phyloP scores from a whole-genome alignment of 2,113 vertebrate species.

The Gorsachius goisagi region DNA sequence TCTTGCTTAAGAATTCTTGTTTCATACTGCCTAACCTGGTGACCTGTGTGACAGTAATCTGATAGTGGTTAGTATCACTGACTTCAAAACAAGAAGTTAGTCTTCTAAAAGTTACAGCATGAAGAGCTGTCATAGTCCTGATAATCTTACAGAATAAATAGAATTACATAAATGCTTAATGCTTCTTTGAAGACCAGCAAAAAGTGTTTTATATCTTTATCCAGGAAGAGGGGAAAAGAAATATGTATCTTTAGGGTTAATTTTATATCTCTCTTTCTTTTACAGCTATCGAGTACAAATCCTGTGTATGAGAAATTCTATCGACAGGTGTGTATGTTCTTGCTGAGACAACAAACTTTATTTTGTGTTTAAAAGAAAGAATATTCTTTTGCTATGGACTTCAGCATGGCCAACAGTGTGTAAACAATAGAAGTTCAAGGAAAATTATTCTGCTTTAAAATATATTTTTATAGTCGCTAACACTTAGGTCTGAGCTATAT shows the following conservation, averaged over 20 bases:
- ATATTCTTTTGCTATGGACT: not conserved
- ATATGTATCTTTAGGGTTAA: not conserved
- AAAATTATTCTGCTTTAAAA: not conserved
- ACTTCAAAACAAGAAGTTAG: not conserved
- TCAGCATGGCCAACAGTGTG: not conserved
- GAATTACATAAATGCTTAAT: not conserved
- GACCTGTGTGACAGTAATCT: not conserved
- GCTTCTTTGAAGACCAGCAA: not conserved
- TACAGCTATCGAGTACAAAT: conserved; percentile 95
- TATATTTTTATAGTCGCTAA: not conserved
- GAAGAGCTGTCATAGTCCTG: not conserved
- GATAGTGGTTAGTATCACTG: not conserved
- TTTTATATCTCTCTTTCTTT: not conserved
- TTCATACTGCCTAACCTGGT: not conserved
- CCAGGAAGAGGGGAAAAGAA: not conserved
- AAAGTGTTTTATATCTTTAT: not conserved
- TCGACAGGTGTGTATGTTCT: conserved; percentile 84
- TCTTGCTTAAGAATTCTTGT: not conserved
- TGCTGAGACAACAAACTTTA: not conserved
- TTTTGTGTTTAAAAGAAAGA: not conserved
- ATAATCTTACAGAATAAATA: not conserved
- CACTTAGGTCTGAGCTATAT: not conserved
- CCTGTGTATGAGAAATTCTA: conserved; percentile 97
- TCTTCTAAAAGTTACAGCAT: not conserved
- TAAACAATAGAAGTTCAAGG: not conserved